Conservation (phyloP, 2,113 vertebrate species). For the Propithecus coquereli region DNA sequence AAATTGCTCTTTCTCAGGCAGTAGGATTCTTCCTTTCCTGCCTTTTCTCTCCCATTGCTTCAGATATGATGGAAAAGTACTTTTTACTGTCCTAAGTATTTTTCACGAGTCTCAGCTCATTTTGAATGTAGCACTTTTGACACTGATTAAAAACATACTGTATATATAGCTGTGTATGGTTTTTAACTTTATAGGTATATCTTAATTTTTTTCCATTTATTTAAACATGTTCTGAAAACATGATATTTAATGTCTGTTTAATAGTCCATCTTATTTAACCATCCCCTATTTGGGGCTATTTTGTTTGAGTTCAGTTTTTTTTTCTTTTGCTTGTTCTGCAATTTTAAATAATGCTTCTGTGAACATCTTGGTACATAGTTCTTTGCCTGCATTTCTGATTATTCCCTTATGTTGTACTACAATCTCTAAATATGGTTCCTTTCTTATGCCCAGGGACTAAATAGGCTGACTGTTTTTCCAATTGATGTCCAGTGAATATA, state of each 20-base stretch:
- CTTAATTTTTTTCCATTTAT: slow-evolving; percentile 16
- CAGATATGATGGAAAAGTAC: background rate
- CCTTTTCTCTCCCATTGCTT: background rate
- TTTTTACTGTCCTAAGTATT: background rate
- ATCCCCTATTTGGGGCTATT: background rate
- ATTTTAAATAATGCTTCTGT: slow-evolving; percentile 51
- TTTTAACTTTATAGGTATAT: background rate
- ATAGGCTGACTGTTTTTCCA: slow-evolving; percentile 24
- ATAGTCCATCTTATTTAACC: slow-evolving; percentile 36
- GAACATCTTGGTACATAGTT: slow-evolving; percentile 34
- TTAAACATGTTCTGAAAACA: slow-evolving; percentile 32
- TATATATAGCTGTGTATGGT: background rate
- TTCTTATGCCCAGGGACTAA: slow-evolving; percentile 5
- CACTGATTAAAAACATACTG: slow-evolving; percentile 28
- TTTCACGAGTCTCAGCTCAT: slow-evolving; percentile 6
- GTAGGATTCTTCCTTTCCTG: background rate
- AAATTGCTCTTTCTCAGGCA: background rate
- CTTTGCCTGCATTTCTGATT: slow-evolving; percentile 45
- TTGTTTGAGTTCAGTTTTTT: slow-evolving; percentile 21
- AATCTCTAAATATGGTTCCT: background rate
- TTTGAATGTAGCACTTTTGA: background rate
- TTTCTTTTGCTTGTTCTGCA: slow-evolving; percentile 3
- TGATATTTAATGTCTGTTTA: slow-evolving; percentile 43
- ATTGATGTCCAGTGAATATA: background rate
- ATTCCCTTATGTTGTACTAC: slow-evolving; percentile 42